Conservation (phyloP, 2,113 vertebrate genomes). For the Passerina amoena region DNA sequence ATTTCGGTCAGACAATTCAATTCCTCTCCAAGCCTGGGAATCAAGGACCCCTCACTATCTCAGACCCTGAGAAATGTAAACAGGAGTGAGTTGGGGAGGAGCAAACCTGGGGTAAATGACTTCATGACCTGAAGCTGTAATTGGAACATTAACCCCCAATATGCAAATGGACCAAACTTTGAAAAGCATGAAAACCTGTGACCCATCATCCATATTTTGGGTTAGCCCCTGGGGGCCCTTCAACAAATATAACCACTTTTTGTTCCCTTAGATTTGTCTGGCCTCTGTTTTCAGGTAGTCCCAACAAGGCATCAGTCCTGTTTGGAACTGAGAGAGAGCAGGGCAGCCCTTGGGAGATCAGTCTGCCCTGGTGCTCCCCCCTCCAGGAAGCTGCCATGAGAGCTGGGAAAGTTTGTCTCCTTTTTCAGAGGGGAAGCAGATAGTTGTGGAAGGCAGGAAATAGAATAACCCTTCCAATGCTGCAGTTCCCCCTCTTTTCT, state of each 20-base stretch:
- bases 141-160: neutral
- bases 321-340: neutral
- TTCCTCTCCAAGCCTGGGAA: neutral
- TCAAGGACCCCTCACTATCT: neutral
- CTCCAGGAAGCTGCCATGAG: neutral
- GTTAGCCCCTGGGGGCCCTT: neutral
- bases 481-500: neutral
- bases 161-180: neutral
- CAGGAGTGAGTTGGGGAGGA: neutral
- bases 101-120: neutral
- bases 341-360: accelerated
- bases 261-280: neutral
- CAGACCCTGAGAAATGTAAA: accelerated
- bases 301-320: neutral
- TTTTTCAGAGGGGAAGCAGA: neutral
- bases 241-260: neutral
- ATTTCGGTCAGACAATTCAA: neutral
- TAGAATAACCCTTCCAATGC: neutral
- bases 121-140: too few relatives aligned
- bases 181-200: neutral
- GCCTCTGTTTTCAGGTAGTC: neutral
- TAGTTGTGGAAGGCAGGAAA: neutral
- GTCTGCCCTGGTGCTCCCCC: neutral
- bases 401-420: neutral
- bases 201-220: neutral